Conservation (phyloP, 2,113 vertebrate genomes). For the Catagonus wagneri region DNA sequence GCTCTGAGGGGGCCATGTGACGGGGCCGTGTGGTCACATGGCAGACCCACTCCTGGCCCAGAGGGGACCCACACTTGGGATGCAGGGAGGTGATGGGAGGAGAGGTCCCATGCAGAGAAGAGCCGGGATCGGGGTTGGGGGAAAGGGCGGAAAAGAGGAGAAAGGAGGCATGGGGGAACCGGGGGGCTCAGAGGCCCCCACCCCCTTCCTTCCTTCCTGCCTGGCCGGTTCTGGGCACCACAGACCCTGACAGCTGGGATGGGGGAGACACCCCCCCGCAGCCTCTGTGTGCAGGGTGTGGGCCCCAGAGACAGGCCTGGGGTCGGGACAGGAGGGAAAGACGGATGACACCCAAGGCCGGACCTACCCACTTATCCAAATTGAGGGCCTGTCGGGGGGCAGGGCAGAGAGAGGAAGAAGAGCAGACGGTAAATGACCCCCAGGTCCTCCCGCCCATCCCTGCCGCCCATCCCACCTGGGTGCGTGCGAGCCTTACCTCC, state of each 20-base stretch:
- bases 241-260: constrained; percentile 57
- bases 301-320: constrained; percentile 45
- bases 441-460: background rate
- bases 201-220: constrained; percentile 59
- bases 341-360: constrained; percentile 74
- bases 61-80: constrained; percentile 15
- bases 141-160: background rate
- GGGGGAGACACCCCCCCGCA: background rate
- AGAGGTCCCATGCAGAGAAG: constrained; percentile 76
- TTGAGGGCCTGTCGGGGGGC: constrained; percentile 85
- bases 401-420: constrained; percentile 83
- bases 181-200: background rate
- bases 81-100: background rate
- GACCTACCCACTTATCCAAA: constrained; percentile 91
- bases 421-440: constrained; percentile 67
- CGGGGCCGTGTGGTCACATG: constrained; percentile 57
- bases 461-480: accelerated
- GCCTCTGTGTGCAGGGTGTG: constrained; percentile 68
- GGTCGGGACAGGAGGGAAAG: constrained; percentile 52
- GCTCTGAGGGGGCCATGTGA: constrained; percentile 69
- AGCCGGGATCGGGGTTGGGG: background rate
- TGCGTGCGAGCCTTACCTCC: constrained; percentile 67
- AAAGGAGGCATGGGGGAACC: background rate
- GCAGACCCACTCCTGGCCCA: background rate
- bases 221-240: constrained; percentile 69